phyloP scores from a whole-genome alignment of 2,113 vertebrate species.

The Nibea coibor region DNA sequence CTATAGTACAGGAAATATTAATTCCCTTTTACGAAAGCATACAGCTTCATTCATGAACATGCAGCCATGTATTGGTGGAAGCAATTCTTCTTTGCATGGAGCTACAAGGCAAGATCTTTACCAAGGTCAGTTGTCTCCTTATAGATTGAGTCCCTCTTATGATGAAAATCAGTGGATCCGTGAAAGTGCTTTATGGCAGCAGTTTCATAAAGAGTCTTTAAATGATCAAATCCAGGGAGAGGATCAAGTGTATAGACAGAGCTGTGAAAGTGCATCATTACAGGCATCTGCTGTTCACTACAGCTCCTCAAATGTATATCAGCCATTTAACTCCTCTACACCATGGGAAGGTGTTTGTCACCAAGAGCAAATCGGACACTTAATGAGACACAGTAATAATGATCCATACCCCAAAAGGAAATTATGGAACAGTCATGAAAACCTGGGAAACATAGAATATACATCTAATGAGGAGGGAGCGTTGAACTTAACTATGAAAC shows the following conservation, averaged over 20 bases:
- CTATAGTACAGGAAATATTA: slow-evolving; percentile 74
- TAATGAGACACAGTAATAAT: slow-evolving; percentile 31
- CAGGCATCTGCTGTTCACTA: slow-evolving; percentile 34
- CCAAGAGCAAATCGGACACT: slow-evolving; percentile 49
- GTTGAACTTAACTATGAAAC: slow-evolving; percentile 82
- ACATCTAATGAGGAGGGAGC: slow-evolving; percentile 63
- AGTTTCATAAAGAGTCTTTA: slow-evolving; percentile 76
- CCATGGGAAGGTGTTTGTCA: slow-evolving; percentile 56
- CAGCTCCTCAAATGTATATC: slow-evolving; percentile 57
- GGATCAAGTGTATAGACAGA: slow-evolving; percentile 52
- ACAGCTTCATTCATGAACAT: slow-evolving; percentile 38
- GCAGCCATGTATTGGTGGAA: slow-evolving; percentile 59
- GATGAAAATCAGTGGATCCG: slow-evolving; percentile 81
- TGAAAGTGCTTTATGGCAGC: slow-evolving; percentile 81
- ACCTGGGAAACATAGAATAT: slow-evolving; percentile 59
- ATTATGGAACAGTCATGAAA: slow-evolving; percentile 77
- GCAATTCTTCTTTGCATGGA: slow-evolving; percentile 61
- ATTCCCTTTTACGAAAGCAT: slow-evolving; percentile 51
- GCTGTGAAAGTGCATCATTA: slow-evolving; percentile 42
- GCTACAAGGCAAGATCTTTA: slow-evolving; percentile 44
- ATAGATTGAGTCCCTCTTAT: slow-evolving; percentile 65
- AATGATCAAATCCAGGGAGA: slow-evolving; percentile 56
- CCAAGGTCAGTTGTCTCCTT: slow-evolving; percentile 60
- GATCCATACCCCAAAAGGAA: slow-evolving; percentile 60
- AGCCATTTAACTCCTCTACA: slow-evolving; percentile 37